These are phyloP conservation scores for Porites lutea DNA, from an alignment of 64 coral and sea anemone species.

Conservation along the genomic window DNA sequence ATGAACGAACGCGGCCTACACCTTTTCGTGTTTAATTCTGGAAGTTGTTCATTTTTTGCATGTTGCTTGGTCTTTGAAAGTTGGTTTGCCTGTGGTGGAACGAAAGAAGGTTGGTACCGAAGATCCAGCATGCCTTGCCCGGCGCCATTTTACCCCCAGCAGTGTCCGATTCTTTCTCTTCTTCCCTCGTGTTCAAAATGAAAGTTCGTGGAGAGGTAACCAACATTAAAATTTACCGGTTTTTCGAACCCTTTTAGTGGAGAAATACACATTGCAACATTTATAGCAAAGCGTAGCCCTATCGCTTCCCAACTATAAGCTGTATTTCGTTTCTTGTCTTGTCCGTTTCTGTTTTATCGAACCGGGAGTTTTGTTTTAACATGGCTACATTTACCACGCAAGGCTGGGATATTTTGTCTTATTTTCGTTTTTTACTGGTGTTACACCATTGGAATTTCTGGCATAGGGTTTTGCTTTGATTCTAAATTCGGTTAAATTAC, in stretches of 20 bases:
- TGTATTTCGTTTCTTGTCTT: background rate
- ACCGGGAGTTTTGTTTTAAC: background rate
- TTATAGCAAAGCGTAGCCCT: background rate
- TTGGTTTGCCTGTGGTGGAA: too few species aligned
- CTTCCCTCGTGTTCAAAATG: constrained; percentile 93
- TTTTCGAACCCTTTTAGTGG: background rate
- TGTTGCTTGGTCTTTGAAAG: too few species aligned
- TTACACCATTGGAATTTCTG: too few species aligned
- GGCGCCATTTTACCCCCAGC: constrained; percentile 76
- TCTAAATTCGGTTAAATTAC: too few species aligned
- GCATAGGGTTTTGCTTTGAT: too few species aligned
- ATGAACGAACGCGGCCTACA: too few species aligned
- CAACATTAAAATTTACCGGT: background rate
- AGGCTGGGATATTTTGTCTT: too few species aligned
- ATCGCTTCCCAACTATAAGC: background rate
- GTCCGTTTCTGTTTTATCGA: background rate
- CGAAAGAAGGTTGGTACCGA: background rate
- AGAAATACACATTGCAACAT: background rate
- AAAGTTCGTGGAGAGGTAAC: constrained; percentile 92
- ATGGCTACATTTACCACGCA: background rate
- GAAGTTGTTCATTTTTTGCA: too few species aligned
- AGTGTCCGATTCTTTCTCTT: constrained; percentile 56
- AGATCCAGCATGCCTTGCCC: background rate
- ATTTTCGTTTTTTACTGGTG: too few species aligned
- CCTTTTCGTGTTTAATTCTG: too few species aligned